Conservation (phyloP, 2,797 vertebrate genomes). For the Enteromius viviparus region DNA sequence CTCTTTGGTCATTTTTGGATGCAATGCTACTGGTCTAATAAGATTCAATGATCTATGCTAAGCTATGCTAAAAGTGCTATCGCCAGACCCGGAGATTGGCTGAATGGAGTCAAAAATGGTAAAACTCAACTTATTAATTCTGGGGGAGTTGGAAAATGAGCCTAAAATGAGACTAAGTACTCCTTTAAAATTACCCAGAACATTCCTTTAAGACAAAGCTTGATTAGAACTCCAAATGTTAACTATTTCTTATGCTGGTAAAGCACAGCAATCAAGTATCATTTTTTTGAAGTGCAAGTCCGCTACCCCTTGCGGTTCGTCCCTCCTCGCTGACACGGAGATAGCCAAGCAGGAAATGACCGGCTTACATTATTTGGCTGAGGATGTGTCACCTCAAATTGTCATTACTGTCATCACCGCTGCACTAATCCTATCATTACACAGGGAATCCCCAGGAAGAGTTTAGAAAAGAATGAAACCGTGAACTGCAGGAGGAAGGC, state of each 20-base stretch:
- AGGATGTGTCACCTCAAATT: conserved; percentile 19
- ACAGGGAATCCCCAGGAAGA: conserved; percentile 65
- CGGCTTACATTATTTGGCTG: not conserved
- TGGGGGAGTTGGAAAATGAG: no score
- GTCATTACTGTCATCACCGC: conserved; percentile 27
- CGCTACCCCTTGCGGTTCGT: conserved; percentile 9
- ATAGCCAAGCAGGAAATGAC: not conserved
- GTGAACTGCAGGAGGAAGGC: conserved; percentile 25
- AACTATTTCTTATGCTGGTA: conserved; percentile 32
- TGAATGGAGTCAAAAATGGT: no score
- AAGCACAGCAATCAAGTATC: conserved; percentile 46
- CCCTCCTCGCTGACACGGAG: not conserved
- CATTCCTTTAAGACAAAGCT: conserved; percentile 43
- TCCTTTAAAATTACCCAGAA: not conserved
- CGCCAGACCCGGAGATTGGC: no score
- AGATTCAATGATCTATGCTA: no score
- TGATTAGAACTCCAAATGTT: conserved; percentile 7
- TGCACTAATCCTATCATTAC: conserved; percentile 69
- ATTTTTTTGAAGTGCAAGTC: conserved; percentile 42
- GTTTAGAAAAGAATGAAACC: conserved; percentile 51
- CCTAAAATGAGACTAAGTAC: no score
- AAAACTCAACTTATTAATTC: not conserved
- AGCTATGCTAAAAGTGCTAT: no score
- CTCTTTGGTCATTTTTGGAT: no score
- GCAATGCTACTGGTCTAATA: no score